These are phyloP conservation scores for Hippopotamyrus pictus DNA, from an alignment of 2,797 vertebrate genomes.

Conservation along the genomic window DNA sequence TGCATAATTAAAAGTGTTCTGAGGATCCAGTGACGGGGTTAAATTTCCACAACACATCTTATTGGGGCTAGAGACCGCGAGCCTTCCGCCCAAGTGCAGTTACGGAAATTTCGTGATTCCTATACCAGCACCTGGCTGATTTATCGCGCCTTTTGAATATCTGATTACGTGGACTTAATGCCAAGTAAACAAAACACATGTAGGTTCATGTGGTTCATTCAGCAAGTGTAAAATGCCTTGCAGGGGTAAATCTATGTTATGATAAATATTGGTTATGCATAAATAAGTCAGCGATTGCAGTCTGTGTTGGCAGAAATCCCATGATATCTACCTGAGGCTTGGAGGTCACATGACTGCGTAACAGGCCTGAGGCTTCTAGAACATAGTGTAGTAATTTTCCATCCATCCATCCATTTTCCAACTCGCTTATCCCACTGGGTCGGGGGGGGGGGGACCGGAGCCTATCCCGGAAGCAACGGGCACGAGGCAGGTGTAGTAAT, in stretches of 20 bases:
- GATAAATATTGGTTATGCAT: not conserved
- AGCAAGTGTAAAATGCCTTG: not conserved
- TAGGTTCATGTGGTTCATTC: not conserved
- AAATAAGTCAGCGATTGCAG: not conserved
- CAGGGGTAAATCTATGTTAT: not conserved
- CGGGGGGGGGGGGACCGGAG: no score
- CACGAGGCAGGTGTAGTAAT: no score
- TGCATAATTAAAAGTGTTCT: constrained; percentile 78
- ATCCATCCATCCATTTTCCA: no score
- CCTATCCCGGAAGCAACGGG: no score
- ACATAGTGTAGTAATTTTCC: not conserved
- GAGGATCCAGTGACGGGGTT: constrained; percentile 61
- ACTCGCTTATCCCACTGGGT: no score
- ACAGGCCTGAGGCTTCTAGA: not conserved
- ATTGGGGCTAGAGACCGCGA: constrained; percentile 39
- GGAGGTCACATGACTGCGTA: not conserved
- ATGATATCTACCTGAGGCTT: not conserved
- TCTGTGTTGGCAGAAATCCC: not conserved
- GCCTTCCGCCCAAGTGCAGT: constrained; percentile 23
- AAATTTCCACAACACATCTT: constrained; percentile 57
- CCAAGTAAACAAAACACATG: not conserved
- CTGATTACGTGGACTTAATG: not conserved
- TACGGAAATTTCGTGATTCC: constrained; percentile 54
- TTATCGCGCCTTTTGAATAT: not conserved
- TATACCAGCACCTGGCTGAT: not conserved